Evolutionary conservation across 2,797 vertebrate genomes (phyloP), one percentile per base, ranked within the genome.

Genomic region (Gymnoscopelus braueri): DNA sequence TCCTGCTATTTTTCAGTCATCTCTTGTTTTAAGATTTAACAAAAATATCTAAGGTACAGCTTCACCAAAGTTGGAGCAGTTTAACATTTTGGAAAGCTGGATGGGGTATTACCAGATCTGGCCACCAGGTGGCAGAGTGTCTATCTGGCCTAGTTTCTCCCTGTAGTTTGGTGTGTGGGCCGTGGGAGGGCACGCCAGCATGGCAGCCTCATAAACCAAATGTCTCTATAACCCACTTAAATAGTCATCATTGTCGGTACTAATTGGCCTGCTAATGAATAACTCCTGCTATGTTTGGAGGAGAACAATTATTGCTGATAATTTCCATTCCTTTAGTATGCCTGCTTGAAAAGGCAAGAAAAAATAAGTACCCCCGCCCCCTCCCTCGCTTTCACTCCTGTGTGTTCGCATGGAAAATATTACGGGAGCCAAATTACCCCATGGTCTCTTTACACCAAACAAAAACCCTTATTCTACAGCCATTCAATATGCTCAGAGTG

Each of bases 71-170:
- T 9, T 44, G 9, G 7, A 44, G 8, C 39, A 44, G 7, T 44
- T 44, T 44, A 8, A 44, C 26, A 29, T 29, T 29, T 29, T 29
- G 26, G 26, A 10, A 44, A 44, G 9, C 26, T 29, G 7, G 39
- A 44, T 44, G 39, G 39, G 7, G 8, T 10, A 3, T 44, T 44
- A 44, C 8, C 39, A 44, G 39, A 44, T 44, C 9, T 67, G 67
- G 9, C 88, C 90, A 90, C 77, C 61, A 88, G 90, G 75, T 15
- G 84, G 85, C 65, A 15, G 0, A 63, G n/a, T n/a, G 7, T 24
- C 29, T 32, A 19, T 60, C 4, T 19, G 56, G 44, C 14, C 14
- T 24, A 15, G 47, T 39, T 51, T 14, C n/a, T 35, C 3, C 35
- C 0, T 75, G 70, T 44, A 53, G 66, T 53, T 67, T 62, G 49